These are phyloP conservation scores for Thrips palmi DNA, from an alignment of 1,140 invertebrate species.

Conservation along the genomic window DNA sequence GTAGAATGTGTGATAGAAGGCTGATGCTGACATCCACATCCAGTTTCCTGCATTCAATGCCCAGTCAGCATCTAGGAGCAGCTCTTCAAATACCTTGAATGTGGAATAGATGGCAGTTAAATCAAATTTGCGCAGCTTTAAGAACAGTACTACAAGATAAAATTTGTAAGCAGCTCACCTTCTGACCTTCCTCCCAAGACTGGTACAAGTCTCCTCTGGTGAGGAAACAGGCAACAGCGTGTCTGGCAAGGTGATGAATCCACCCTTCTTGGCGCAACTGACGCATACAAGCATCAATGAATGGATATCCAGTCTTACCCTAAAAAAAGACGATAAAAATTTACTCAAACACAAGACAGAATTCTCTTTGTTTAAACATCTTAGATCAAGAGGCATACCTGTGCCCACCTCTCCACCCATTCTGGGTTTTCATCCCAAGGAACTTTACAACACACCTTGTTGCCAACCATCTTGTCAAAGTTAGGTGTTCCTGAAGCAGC, in stretches of 20 bases:
- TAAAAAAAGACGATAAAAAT: conserved; percentile 12
- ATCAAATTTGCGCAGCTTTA: too few species aligned
- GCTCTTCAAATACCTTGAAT: conserved; percentile 42
- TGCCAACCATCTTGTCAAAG: conserved; percentile 51
- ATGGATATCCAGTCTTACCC: conserved; percentile 55
- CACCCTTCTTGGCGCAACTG: conserved; percentile 53
- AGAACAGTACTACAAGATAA: neutral
- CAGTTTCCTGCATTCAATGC: conserved; percentile 62
- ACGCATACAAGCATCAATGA: conserved; percentile 62
- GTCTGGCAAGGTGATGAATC: conserved; percentile 55
- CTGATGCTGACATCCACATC: conserved; percentile 60
- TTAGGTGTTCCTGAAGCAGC: conserved; percentile 47
- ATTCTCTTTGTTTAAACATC: neutral
- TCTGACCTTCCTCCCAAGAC: conserved; percentile 39
- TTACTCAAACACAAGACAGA: conserved; percentile 7
- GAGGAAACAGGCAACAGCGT: conserved; percentile 54
- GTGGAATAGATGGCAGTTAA: conserved; percentile 12
- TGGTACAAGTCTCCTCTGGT: conserved; percentile 42
- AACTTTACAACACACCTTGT: conserved; percentile 49
- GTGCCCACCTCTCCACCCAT: conserved; percentile 42
- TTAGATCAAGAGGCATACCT: conserved; percentile 15
- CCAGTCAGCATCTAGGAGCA: conserved; percentile 56
- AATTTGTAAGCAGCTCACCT: conserved; percentile 15
- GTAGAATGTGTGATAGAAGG: conserved; percentile 59
- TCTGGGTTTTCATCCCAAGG: conserved; percentile 45